Evolutionary conservation across 1,140 invertebrate species (phyloP), one percentile per base, ranked within the genome.

Genomic region (Odontomachus brunneus): DNA sequence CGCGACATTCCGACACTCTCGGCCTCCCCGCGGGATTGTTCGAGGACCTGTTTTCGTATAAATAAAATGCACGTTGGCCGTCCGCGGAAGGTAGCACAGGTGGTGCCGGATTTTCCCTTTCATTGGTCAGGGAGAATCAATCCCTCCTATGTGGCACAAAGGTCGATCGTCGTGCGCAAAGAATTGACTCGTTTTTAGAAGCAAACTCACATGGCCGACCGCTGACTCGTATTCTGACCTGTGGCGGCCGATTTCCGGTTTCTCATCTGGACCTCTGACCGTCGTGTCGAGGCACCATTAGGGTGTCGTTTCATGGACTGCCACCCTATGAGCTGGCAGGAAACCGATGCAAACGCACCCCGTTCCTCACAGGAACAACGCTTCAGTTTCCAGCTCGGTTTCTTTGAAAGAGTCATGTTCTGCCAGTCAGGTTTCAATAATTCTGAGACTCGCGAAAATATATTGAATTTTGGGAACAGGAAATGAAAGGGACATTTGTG

Each of bases 221-320:
- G 86, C 82, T 90, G 86, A 90, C 89, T 91, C 80, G 80, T 75
- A 65, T 63, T 49, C 69, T 90, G 90, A 91, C 91, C 91, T 86
- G n/a, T 87, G 69, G 63, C 62, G 69, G 84, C 82, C 83, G 83
- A 89, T 87, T 89, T 91, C 90, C 91, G 91, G 90, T 91, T 88
- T 89, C 84, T 90, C 90, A 88, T 88, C 86, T 83, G 90, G 89
- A 91, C 90, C 90, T 91, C 84, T 91, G 90, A 91, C 91, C 88
- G 82, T 59, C 63, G 84, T 84, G 86, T 84, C 82, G 72, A 67
- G 87, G 78, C 73, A 11, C 85, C 69, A 89, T 89, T 89, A 88
- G 81, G 59, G 73, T 81, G 85, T 88, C 88, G 84, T 88, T 89
- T 89, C 86, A 88, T 55, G 55, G 19, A 73, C 60, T 67, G 38